Evolutionary conservation across 2,888 invertebrate species (phyloP).

Genomic region (Spilarctia lutea): DNA sequence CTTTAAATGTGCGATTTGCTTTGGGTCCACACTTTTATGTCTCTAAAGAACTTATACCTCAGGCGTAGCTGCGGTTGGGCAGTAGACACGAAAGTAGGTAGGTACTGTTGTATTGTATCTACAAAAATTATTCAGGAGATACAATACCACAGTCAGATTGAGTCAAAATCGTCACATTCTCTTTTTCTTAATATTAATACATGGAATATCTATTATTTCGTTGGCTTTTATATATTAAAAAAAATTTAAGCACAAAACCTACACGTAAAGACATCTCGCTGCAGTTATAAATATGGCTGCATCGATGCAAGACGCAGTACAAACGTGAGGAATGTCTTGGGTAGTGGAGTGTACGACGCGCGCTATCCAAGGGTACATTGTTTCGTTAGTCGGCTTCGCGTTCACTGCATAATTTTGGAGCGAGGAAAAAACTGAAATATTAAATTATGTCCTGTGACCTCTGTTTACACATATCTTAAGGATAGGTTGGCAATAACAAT

Average conservation of each 20-base stretch:
- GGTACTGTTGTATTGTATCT: no score
- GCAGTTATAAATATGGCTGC: constrained; percentile 70
- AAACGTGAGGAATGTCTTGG: constrained; percentile 55
- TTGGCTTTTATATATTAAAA: no score
- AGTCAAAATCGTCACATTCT: no score
- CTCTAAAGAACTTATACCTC: background rate
- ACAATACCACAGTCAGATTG: no score
- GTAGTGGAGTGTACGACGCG: constrained; percentile 65
- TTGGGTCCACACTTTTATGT: background rate
- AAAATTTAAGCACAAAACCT: constrained; percentile 5
- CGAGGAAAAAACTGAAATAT: constrained; percentile 60
- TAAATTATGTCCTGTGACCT: background rate
- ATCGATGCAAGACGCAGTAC: constrained; percentile 68
- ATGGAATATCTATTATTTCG: no score
- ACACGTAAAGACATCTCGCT: constrained; percentile 67
- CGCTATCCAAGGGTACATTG: constrained; percentile 67
- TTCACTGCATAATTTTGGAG: constrained; percentile 60
- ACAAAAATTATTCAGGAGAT: no score
- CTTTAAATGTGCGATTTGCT: background rate
- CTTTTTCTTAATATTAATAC: no score
- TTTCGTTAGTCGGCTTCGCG: constrained; percentile 44
- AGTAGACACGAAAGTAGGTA: no score
- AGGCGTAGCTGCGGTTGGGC: background rate
- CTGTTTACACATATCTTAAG: no score
- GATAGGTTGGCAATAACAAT: no score